Percentiles rank a stretch among this genome's conserved stretches.
Conservation (phyloP, 2,797 vertebrate species). For the Acropternis orthonyx region DNA sequence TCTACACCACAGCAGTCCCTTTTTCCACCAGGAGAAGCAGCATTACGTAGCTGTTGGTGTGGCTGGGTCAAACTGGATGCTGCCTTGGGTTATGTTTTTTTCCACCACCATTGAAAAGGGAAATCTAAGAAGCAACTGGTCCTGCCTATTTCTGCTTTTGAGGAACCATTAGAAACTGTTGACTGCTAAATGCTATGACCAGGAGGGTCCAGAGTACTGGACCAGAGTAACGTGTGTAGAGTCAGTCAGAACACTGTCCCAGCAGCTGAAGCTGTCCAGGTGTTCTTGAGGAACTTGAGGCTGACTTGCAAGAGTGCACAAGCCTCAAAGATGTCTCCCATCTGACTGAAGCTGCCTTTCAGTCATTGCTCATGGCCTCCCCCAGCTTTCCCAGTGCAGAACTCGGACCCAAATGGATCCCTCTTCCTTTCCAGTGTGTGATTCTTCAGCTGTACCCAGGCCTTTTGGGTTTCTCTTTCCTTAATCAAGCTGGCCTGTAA, state of each 20-base stretch:
- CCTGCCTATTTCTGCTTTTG: neutral
- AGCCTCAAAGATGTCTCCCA: neutral
- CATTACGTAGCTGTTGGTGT: neutral
- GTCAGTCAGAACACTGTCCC: neutral
- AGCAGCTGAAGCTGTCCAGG: neutral
- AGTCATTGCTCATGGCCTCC: neutral
- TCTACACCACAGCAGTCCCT: neutral
- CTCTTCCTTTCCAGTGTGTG: neutral
- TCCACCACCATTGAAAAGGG: neutral
- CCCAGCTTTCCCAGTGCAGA: neutral
- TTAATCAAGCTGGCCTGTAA: constrained; percentile 19
- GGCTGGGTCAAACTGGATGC: neutral
- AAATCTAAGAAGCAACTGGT: neutral
- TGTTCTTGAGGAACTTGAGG: neutral
- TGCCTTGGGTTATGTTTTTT: neutral
- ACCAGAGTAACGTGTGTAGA: no score
- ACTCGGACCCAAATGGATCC: fast-evolving
- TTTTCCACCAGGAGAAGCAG: neutral
- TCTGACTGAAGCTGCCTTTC: neutral
- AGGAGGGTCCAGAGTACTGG: neutral
- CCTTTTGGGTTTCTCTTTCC: neutral
- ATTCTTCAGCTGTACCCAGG: neutral
- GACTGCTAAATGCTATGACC: neutral
- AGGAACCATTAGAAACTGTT: neutral
- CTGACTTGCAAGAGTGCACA: neutral